Evolutionary conservation across 1,140 invertebrate species (phyloP), one percentile per base, ranked within the genome.

Genomic region (Gerris buenoi): DNA sequence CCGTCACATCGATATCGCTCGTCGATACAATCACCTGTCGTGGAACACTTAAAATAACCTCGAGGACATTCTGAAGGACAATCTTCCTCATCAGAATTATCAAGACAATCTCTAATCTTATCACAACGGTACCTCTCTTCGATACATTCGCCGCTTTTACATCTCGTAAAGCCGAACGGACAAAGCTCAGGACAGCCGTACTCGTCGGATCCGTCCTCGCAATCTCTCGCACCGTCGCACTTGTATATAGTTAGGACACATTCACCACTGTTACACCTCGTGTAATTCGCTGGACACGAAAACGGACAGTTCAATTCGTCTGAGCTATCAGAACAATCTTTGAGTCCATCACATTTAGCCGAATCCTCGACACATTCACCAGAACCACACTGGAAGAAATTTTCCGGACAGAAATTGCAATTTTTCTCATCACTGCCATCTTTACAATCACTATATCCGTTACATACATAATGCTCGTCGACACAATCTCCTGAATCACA

Each of bases 1-100:
- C 83, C 81, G 76, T 99, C 96, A 77, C 96, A 98, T 71, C 97
- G 92, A 79, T 91, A 97, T 69, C 85, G 88, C 75, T 88, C 89
- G 0, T 93, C 94, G 64, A 80, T 75, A 71, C 79, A 80, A 64
- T 68, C 71, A 65, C 69, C 70, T 61, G 72, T 68, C 28, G 14
- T 23, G 58, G 70, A 71, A 18, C 33, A 46, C 18, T 46, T 5
- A 46, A 46, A 46, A 18, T 46, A 46, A 10, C 33, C 33, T 46
- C 18, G 5, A 10, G 33, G 33, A 18, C 33, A 46, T 46, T 81
- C 80, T 85, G 84, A 79, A 65, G 79, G 76, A 75, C 87, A 76
- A 71, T 28, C 81, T 79, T 75, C 90, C 80, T 78, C 88, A 26
- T 67, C 66, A 2, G 66, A 63, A 28, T 46, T 33, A 29, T 88